Evolutionary conservation across 1,140 invertebrate species (phyloP), one percentile per base, ranked within the genome.

Genomic region (Zaprionus africanus): DNA sequence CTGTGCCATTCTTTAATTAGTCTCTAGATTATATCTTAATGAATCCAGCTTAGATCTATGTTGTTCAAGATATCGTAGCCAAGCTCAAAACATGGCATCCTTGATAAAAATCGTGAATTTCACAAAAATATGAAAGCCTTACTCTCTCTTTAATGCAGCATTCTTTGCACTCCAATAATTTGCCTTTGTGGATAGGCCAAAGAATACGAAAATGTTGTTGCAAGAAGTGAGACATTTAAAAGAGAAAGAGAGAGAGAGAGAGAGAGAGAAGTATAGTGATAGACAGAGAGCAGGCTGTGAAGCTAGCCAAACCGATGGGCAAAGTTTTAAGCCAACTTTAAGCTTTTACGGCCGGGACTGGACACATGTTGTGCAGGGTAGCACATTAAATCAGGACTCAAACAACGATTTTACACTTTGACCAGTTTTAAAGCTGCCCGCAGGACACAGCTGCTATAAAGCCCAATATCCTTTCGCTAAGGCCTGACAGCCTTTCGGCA

Each of bases 311-410:
- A 11, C 41, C 41, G 41, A 17, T 53, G 36, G 61, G 13, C 68
- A 57, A 86, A 86, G 65, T 87, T 86, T 87, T 86, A 86, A 86
- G 82, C 79, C 79, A 86, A 86, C 79, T 87, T 86, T 79, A 86
- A 86, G 82, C 82, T 86, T 82, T 85, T 82, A 68, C 56, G 71
- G 78, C 62, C 69, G 69, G 22, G 43, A 67, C 56, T 54, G 63
- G 61, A 76, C 57, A 72, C 74, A 63, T 78, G 57, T 54, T 69
- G 22, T 26, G 41, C 41, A 26, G 19, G 15, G 24, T 51, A 64
- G 61, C 60, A 73, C 77, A 56, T 85, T 82, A 79, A 82, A 82
- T 82, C 78, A 70, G 71, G 60, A 38, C 62, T 70, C 68, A 67
- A 68, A 71, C 70, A 82, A 82, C 79, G 76, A 71, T 79, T 70